Evolutionary conservation across 1,140 invertebrate species (phyloP), one percentile per base, ranked within the genome.

Genomic region (Papilio aristodemus): DNA sequence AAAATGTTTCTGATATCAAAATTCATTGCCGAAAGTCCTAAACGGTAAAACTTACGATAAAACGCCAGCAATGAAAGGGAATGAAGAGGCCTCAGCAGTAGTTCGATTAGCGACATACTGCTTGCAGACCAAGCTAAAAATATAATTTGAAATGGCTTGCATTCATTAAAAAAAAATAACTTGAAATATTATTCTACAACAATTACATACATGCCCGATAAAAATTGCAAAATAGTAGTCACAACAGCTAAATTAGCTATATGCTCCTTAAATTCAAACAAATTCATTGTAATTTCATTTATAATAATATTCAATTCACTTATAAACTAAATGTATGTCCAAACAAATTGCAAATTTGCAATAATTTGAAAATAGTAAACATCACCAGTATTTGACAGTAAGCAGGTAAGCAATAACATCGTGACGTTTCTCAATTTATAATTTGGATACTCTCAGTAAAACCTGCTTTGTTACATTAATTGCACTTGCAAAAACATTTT

Each of bases 21-120:
- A n/a, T n/a, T n/a, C n/a, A n/a, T n/a, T n/a, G n/a, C n/a, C n/a
- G n/a, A n/a, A n/a, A n/a, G n/a, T n/a, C 13, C 11, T 5, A 41
- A 13, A 36, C 14, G 5, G n/a, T 32, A 17, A 46, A 50, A 93
- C 94, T 93, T 93, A 95, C 95, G 95, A 96, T 80, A 96, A 90
- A 81, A 95, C 94, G 73, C 95, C 95, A 76, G 94, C 94, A 66
- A 96, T 87, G 89, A 97, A 97, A 60, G 95, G 95, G 70, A 96
- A 91, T 0, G 93, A 92, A 4, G 95, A 96, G 8, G 94, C 91
- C 79, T 96, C 94, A 10, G 93, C 94, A 5, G 94, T 95, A 22
- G 93, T 93, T 67, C 92, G 92, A 86, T 95, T 95, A 74, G 87
- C 85, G 8, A 95, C 91, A 86, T 94, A 95, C 86, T 95, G 94